Percentiles rank a stretch among this genome's conserved stretches.
Evolutionary conservation across 2,113 vertebrate species (phyloP).

Genomic region (Poeciliopsis turrubarensis): DNA sequence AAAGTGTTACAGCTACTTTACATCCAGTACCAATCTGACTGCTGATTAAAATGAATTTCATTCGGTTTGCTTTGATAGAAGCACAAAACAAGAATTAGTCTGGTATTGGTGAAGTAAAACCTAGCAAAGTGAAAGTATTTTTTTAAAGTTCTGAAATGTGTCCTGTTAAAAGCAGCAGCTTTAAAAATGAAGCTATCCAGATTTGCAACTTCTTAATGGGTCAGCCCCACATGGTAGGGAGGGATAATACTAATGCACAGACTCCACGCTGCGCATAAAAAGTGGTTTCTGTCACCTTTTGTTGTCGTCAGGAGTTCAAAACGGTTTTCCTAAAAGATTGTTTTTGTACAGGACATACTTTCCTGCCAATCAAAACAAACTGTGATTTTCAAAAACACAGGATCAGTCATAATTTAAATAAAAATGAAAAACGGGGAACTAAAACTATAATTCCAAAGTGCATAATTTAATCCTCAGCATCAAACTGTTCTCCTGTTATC

Average conservation of each 20-base stretch:
- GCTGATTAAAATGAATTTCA: neutral
- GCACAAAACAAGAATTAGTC: neutral
- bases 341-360: neutral
- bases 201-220: neutral
- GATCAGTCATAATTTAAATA: neutral
- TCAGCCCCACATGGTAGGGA: constrained; percentile 29
- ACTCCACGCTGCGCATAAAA: neutral
- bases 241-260: constrained; percentile 4
- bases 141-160: constrained; percentile 20
- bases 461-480: neutral
- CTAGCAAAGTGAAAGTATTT: too few species aligned
- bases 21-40: neutral
- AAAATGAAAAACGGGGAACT: neutral
- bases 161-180: neutral
- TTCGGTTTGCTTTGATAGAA: neutral
- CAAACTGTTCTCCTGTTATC: neutral
- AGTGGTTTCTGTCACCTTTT: constrained; percentile 2
- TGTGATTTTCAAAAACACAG: neutral
- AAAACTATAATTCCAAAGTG: constrained; percentile 2
- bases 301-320: neutral
- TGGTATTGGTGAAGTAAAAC: too few species aligned
- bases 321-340: too few species aligned
- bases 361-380: neutral
- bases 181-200: neutral
- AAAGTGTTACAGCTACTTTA: neutral